Evolutionary conservation across 2,113 vertebrate genomes (phyloP).

Genomic region (Salvelinus fontinalis): DNA sequence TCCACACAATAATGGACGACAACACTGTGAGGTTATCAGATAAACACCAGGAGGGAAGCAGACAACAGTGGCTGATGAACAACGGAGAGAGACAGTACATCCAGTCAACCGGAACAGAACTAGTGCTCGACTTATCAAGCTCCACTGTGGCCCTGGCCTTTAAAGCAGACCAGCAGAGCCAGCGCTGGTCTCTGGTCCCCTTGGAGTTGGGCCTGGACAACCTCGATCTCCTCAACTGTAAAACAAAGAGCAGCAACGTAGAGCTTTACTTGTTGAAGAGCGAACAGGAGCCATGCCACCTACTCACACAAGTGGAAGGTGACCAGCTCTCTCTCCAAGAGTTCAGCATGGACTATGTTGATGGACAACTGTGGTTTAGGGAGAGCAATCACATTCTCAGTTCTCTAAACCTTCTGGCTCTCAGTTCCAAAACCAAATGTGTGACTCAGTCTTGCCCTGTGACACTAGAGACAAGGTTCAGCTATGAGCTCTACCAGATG

Average conservation of each 20-base stretch:
- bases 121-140: neutral
- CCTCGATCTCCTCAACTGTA: slow-evolving; percentile 2
- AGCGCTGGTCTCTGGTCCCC: slow-evolving; percentile 1
- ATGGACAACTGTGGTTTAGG: slow-evolving; percentile 9
- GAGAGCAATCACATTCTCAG: slow-evolving; percentile 1
- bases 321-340: neutral
- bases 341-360: neutral
- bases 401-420: slow-evolving; percentile 6
- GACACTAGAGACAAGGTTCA: slow-evolving; percentile 11
- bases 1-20: neutral
- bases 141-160: neutral
- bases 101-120: neutral
- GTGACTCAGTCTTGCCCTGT: neutral
- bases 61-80: slow-evolving; percentile 1
- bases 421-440: slow-evolving; percentile 1
- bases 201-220: slow-evolving; percentile 2
- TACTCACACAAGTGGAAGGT: slow-evolving; percentile 21
- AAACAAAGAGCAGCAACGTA: slow-evolving; percentile 5
- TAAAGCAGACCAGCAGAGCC: neutral
- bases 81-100: slow-evolving; percentile 2
- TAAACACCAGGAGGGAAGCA: neutral
- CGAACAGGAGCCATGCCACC: slow-evolving; percentile 16
- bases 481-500: slow-evolving; percentile 14
- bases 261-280: slow-evolving; percentile 7
- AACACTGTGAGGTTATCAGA: neutral